These are phyloP conservation scores for Halichoerus grypus DNA, from an alignment of 2,113 vertebrate species.

Conservation along the genomic window DNA sequence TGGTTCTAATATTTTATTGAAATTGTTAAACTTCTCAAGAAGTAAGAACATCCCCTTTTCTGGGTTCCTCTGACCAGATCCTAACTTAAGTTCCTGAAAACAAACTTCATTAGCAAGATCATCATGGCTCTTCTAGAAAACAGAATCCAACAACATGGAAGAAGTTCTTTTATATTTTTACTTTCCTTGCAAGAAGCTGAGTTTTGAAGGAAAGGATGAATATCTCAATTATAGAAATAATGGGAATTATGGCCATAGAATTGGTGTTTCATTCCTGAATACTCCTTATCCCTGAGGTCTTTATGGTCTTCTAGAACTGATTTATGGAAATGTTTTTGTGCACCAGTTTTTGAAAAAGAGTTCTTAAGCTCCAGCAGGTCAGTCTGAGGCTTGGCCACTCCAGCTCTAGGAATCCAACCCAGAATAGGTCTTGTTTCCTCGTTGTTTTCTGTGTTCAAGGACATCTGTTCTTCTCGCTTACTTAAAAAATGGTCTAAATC, in stretches of 20 bases:
- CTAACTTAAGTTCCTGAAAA: constrained; percentile 73
- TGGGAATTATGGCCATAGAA: constrained; percentile 89
- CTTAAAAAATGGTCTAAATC: constrained; percentile 50
- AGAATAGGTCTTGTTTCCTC: constrained; percentile 39
- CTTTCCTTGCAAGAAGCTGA: constrained; percentile 65
- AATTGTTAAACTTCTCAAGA: constrained; percentile 61
- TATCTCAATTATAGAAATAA: constrained; percentile 88
- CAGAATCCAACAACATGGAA: constrained; percentile 46
- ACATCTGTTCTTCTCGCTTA: constrained; percentile 36
- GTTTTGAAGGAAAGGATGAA: constrained; percentile 61
- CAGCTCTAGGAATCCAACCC: constrained; percentile 66
- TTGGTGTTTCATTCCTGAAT: constrained; percentile 86
- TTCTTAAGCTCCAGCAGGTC: constrained; percentile 86
- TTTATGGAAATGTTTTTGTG: constrained; percentile 83
- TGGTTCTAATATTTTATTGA: constrained; percentile 74
- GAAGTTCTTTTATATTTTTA: constrained; percentile 40
- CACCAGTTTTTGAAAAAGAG: constrained; percentile 87
- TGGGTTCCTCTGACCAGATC: constrained; percentile 62
- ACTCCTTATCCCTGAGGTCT: constrained; percentile 88
- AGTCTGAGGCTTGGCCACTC: constrained; percentile 64
- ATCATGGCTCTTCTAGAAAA: constrained; percentile 53
- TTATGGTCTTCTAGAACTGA: constrained; percentile 80
- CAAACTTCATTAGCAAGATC: constrained; percentile 54
- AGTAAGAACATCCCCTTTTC: constrained; percentile 60
- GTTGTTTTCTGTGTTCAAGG: background rate